phyloP scores from a whole-genome alignment of 2,888 invertebrate species.

The Gymnocheta viridis region DNA sequence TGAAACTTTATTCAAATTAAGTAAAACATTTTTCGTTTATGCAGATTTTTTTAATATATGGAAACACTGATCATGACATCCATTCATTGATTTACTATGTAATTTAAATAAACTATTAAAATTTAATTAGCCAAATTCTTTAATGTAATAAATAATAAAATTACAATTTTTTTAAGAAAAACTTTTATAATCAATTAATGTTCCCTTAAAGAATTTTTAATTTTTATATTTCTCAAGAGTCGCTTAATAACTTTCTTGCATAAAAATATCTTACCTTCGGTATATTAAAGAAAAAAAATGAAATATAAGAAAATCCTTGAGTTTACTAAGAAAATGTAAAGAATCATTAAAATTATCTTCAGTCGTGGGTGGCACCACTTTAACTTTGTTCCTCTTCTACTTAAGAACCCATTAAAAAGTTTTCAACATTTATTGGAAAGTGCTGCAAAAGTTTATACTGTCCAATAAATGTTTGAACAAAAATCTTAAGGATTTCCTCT shows the following conservation, averaged over 20 bases:
- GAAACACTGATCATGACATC: too few relatives aligned
- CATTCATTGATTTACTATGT: too few relatives aligned
- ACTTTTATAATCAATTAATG: too few relatives aligned
- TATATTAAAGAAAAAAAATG: background rate
- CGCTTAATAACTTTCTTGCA: background rate
- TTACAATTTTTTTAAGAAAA: too few relatives aligned
- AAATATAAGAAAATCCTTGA: background rate
- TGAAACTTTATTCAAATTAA: too few relatives aligned
- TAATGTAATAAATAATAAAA: too few relatives aligned
- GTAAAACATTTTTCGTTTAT: too few relatives aligned
- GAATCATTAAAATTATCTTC: constrained; percentile 17
- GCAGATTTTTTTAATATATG: too few relatives aligned
- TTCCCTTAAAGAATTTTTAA: too few relatives aligned
- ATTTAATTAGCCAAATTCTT: too few relatives aligned
- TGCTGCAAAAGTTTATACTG: background rate
- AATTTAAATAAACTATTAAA: too few relatives aligned
- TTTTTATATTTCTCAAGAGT: too few relatives aligned
- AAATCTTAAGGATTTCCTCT: constrained; percentile 1
- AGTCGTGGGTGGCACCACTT: constrained; percentile 6
- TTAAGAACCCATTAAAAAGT: constrained; percentile 52
- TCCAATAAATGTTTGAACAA: background rate
- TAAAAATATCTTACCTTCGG: background rate
- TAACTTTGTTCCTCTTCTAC: background rate
- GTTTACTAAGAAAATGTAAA: background rate
- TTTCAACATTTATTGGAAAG: constrained; percentile 38